These are phyloP conservation scores for Gnatocerus cornutus DNA, from an alignment of 2,888 invertebrate species.

Conservation along the genomic window DNA sequence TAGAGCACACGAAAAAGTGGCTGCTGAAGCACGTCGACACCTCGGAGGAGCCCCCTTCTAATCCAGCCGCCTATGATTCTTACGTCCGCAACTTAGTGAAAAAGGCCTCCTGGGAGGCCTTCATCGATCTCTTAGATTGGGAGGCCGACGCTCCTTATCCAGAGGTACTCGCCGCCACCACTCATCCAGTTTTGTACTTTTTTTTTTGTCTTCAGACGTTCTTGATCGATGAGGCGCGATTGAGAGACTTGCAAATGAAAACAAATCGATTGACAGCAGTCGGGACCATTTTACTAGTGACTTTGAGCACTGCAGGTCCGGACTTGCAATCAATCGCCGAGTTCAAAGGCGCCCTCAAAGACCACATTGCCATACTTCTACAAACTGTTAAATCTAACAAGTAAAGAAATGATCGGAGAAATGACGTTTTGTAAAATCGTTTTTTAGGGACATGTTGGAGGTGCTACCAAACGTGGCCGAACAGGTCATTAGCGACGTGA, in stretches of 20 bases:
- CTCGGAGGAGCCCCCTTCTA: conserved; percentile 66
- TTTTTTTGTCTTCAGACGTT: conserved; percentile 78
- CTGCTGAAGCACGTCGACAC: conserved; percentile 77
- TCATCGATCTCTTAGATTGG: conserved; percentile 91
- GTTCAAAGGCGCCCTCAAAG: conserved; percentile 82
- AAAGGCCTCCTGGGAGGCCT: conserved; percentile 85
- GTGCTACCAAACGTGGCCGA: conserved; percentile 79
- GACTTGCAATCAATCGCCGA: conserved; percentile 76
- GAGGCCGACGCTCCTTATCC: conserved; percentile 81
- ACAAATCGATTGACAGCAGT: conserved; percentile 77
- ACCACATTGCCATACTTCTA: conserved; percentile 79
- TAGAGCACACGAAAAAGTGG: conserved; percentile 89
- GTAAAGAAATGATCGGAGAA: conserved; percentile 66
- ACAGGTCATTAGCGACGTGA: conserved; percentile 83
- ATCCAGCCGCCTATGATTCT: conserved; percentile 71
- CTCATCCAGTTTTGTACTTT: background rate
- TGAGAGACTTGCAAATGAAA: conserved; percentile 80
- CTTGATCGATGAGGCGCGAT: conserved; percentile 83
- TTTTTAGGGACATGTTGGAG: conserved; percentile 74
- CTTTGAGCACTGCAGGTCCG: conserved; percentile 80
- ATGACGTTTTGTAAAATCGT: conserved; percentile 45
- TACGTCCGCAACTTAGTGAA: conserved; percentile 77
- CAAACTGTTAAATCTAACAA: conserved; percentile 75
- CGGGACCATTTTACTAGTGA: conserved; percentile 83
- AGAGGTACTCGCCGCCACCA: conserved; percentile 77